Base-by-base conservation (phyloP, 2,113 vertebrate species). In the Bujurquina vittata region DNA sequence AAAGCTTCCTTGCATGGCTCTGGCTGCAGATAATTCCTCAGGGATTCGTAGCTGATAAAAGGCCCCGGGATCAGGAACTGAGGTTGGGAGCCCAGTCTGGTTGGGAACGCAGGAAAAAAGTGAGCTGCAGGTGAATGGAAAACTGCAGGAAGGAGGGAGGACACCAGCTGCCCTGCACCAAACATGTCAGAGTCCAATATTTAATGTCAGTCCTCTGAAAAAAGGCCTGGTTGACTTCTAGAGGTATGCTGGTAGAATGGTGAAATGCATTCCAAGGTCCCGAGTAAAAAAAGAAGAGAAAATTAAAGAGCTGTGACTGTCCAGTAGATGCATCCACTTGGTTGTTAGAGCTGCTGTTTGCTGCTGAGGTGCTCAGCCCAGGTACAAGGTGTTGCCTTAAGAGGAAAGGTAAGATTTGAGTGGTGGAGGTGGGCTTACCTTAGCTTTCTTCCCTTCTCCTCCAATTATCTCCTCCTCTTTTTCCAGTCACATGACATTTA, bases 1-100 rank as follows among this genome's bases (percentile, higher is more conserved):
- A 96, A 46, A 56, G 96, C 92, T 49, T 96, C 95, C 87, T 96
- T 96, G 90, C 94, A 95, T 7, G 96, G 94, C 33, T 96, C 95
- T 1, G 95, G 94, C 63, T 95, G 96, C 69, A 95, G 90, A 82
- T 94, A 96, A 89, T 86, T 94, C 83, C 95, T 95, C 75, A 96
- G 88, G 15, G 96, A 88, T 80, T 96, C 96, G 2, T 96, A 96
- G 94, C 94, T 96, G 87, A 96, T 85, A 72, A 96, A 90, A 7
- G 96, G 95, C 55, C 95, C 91, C 0, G 96, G 95, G 73, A 96
- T 88, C 33, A 97, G 82, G 69, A 96, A 90, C 69, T 93, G 95
- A 72, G 94, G 88, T 40, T 86, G 88, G 17, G 94, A 91, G 58
- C 90, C 87, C 80, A 96, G 86, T 61, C 94, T 92, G 60, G 84